Conservation (phyloP, 2,113 vertebrate genomes). For the Sphyrna mokarran region DNA sequence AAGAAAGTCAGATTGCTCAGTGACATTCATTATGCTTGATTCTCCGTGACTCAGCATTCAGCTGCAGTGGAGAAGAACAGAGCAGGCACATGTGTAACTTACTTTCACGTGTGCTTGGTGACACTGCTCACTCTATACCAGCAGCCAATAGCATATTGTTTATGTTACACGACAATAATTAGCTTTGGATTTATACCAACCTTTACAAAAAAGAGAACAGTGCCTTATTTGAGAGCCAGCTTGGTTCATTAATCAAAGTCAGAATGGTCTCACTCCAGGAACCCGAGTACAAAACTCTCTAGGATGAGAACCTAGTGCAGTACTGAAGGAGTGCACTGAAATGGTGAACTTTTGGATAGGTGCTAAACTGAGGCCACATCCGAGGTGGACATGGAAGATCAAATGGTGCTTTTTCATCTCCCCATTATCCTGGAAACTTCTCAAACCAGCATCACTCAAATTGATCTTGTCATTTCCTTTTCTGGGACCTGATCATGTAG, state of each 20-base stretch:
- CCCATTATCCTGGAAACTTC: not conserved
- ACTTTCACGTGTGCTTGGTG: not conserved
- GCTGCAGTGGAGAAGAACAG: not conserved
- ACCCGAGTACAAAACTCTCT: not conserved
- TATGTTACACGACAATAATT: not conserved
- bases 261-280: not conserved
- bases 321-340: not conserved
- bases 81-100: not conserved
- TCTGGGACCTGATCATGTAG: not conserved
- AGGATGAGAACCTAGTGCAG: not conserved
- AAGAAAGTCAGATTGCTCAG: not conserved
- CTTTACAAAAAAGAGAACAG: not conserved
- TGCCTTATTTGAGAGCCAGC: not conserved
- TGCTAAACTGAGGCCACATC: not conserved
- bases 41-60: not conserved
- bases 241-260: not conserved
- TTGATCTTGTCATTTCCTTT: not conserved
- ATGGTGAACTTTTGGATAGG: not conserved
- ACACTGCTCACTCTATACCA: not conserved
- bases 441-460: not conserved
- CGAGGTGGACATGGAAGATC: not conserved
- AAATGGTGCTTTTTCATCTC: not conserved
- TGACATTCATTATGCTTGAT: not conserved
- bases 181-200: not conserved
- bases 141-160: not conserved